A percentile compares a stretch with the other conserved stretches of the same genome.
Conservation (phyloP, 2,797 vertebrate species). For the Schizothorax lantsangensis region DNA sequence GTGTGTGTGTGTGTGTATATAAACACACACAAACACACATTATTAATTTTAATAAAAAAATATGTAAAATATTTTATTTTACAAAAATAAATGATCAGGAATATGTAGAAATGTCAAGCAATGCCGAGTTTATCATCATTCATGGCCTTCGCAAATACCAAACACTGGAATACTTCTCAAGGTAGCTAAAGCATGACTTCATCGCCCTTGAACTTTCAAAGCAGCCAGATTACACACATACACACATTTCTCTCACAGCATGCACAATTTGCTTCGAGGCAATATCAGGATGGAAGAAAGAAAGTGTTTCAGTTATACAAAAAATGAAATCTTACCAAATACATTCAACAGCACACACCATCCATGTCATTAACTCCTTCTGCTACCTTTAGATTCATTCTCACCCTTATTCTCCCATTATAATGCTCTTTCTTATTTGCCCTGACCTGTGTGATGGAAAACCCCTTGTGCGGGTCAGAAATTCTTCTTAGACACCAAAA, state of each 20-base stretch:
- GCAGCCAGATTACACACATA: conserved; percentile 7
- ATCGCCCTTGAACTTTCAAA: conserved; percentile 38
- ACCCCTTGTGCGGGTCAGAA: conserved; percentile 13
- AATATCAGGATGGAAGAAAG: neutral
- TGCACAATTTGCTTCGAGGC: neutral
- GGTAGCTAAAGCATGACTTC: conserved; percentile 41
- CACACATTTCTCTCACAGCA: conserved; percentile 1
- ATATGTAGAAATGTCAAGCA: conserved; percentile 10
- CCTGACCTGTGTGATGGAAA: conserved; percentile 10
- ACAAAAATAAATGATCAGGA: neutral
- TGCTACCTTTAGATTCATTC: conserved; percentile 50
- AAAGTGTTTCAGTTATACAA: neutral
- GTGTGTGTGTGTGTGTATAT: neutral
- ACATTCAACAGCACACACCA: neutral
- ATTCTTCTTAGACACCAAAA: conserved; percentile 28
- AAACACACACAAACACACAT: neutral
- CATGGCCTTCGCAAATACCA: conserved; percentile 24
- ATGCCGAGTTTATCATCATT: neutral
- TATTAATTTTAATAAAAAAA: neutral
- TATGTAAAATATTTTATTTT: neutral
- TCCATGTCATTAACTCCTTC: neutral
- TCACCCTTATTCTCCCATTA: conserved; percentile 48
- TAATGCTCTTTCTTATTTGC: neutral
- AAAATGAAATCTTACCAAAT: conserved; percentile 33
- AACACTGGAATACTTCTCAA: conserved; percentile 31